Percentiles rank a stretch among this genome's conserved stretches.
These are phyloP conservation scores for Lasioglossum malachurum DNA, from an alignment of 2,888 invertebrate species.

Conservation along the genomic window DNA sequence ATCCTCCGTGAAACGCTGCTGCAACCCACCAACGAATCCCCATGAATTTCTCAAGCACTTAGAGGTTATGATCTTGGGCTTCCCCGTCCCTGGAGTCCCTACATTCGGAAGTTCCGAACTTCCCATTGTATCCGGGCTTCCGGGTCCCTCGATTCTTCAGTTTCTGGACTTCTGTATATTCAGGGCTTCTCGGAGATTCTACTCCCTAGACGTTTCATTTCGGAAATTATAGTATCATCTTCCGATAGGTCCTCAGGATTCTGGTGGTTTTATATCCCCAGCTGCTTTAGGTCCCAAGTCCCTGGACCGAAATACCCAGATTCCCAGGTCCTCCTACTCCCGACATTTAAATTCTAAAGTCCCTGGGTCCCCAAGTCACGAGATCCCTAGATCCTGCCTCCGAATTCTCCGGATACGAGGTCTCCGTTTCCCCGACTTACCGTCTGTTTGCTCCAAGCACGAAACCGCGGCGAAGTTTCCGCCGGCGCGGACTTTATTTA, in stretches of 20 bases:
- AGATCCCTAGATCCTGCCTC: background rate
- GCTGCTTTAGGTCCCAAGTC: too few relatives aligned
- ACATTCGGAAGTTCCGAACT: background rate
- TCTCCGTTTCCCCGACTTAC: background rate
- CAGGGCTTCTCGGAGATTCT: background rate
- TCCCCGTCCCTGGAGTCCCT: background rate
- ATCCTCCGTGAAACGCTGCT: background rate
- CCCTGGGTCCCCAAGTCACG: background rate
- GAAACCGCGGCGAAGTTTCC: slow-evolving; percentile 18
- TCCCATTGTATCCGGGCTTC: background rate
- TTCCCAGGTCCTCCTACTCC: too few relatives aligned
- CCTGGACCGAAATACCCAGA: too few relatives aligned
- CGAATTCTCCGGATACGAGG: background rate
- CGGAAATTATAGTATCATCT: background rate
- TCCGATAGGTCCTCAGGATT: background rate
- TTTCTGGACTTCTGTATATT: background rate
- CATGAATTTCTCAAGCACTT: background rate
- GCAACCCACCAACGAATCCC: background rate
- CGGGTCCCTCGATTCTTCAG: background rate
- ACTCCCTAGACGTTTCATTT: background rate
- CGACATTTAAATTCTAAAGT: background rate
- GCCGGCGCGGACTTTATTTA: slow-evolving; percentile 39
- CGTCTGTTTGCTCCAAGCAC: background rate
- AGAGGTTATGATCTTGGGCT: background rate
- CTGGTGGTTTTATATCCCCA: background rate